Percentiles rank a stretch among this genome's conserved stretches.
Evolutionary conservation across 1,140 invertebrate species (phyloP).

Genomic region (Drosophila ficusphila): DNA sequence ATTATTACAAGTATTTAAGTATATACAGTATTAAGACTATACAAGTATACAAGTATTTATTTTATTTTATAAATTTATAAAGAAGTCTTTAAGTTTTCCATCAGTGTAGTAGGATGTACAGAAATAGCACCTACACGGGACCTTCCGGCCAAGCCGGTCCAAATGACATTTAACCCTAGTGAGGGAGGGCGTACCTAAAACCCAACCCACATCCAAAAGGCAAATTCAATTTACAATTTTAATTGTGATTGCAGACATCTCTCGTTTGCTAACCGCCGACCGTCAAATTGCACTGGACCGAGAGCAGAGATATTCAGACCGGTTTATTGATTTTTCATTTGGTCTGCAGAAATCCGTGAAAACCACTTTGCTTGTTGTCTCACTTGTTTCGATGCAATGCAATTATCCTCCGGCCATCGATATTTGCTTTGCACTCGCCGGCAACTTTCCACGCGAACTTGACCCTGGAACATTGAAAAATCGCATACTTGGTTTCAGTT

Average conservation of each 20-base stretch:
- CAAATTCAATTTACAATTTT: slow-evolving; percentile 55
- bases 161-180: slow-evolving; percentile 12
- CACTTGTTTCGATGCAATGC: slow-evolving; percentile 49
- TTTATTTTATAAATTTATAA: neutral
- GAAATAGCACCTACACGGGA: neutral
- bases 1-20: no score
- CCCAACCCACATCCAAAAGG: neutral
- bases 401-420: slow-evolving; percentile 32
- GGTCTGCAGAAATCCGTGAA: slow-evolving; percentile 34
- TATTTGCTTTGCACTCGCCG: slow-evolving; percentile 37
- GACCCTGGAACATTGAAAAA: slow-evolving; percentile 39
- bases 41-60: no score
- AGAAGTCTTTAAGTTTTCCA: neutral
- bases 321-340: slow-evolving; percentile 61
- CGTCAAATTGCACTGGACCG: slow-evolving; percentile 39
- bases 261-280: slow-evolving; percentile 10
- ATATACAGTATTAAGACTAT: no score
- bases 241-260: slow-evolving; percentile 40
- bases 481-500: slow-evolving; percentile 27
- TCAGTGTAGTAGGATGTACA: neutral
- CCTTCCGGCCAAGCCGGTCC: neutral
- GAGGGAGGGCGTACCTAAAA: neutral
- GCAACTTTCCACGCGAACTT: slow-evolving; percentile 52
- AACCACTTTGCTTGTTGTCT: slow-evolving; percentile 33
- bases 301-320: slow-evolving; percentile 44